phyloP scores from a whole-genome alignment of 2,888 invertebrate genomes.

The Lycocerus yunnanus region DNA sequence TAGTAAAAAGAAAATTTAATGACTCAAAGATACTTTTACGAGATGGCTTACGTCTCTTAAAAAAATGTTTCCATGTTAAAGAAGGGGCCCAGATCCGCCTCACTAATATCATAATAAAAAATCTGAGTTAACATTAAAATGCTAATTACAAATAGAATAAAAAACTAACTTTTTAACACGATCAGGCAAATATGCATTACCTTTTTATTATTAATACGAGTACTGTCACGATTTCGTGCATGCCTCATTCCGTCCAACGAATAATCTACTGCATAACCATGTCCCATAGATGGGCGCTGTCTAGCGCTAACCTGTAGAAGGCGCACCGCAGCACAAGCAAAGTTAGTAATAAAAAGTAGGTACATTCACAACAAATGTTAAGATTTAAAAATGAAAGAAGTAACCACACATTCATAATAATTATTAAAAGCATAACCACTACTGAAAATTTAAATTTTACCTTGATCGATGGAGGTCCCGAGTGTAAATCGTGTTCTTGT shows the following conservation, averaged over 20 bases:
- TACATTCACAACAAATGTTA: constrained; percentile 7
- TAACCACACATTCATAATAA: not conserved
- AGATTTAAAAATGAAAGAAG: not conserved
- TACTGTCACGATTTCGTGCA: constrained; percentile 54
- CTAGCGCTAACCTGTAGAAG: constrained; percentile 55
- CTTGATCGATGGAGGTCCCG: constrained; percentile 83
- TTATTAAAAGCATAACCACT: not conserved
- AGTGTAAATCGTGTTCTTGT: constrained; percentile 75
- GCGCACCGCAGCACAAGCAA: constrained; percentile 52
- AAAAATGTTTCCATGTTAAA: not conserved
- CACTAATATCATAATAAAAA: not conserved
- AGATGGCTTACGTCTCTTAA: not conserved
- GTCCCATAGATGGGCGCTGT: constrained; percentile 55
- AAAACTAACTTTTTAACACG: not conserved
- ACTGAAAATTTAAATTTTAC: constrained; percentile 57
- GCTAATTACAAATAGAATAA: not conserved
- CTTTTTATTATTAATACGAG: constrained; percentile 53
- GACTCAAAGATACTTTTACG: no score
- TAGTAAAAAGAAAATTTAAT: not conserved
- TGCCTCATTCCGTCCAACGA: constrained; percentile 58
- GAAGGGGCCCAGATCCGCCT: not conserved
- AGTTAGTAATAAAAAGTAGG: constrained; percentile 44
- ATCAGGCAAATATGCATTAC: constrained; percentile 43
- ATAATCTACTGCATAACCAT: constrained; percentile 58
- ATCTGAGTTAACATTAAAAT: not conserved